Base-by-base conservation (phyloP, 2,113 vertebrate species). In the Crotophaga sulcirostris region DNA sequence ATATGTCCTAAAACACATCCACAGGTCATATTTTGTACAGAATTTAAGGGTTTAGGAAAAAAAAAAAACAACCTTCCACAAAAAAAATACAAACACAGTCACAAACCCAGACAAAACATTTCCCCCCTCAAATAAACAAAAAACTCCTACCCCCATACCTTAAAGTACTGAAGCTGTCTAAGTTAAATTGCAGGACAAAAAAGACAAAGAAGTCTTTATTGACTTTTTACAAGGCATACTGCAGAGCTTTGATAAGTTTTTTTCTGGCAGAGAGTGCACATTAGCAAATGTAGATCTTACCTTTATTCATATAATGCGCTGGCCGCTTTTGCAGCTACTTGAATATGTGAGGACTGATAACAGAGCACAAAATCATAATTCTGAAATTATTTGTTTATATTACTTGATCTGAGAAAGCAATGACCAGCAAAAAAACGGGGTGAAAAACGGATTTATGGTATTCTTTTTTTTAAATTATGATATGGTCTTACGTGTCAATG, bases 331-430 rank as follows among this genome's bases (percentile, higher is more conserved):
- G 84, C 62, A 36, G 36, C 63, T 24, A 15, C 51, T 95, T 89
- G 74, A 76, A 31, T 72, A 36, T 94, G 84, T 72, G 73, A 87
- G 12, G 31, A 38, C 74, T 91, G 91, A 94, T 94, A 95, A 89
- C 69, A 66, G 75, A 88, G 25, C 55, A 74, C 49, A 88, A n/a
- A 90, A 96, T 47, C 26, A 5, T 75, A 77, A n/a, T 84, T 81
- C 63, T 84, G 38, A 80, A 77, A 70, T 88, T 68, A 54, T 21
- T 94, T 97, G 33, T 90, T 86, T 89, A 11, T 89, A 49, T 72
- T 81, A 51, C 54, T 95, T 74, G 51, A 40, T 86, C 34, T 89
- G 42, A 70, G 31, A 33, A 45, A 81, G 55, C 20, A 23, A 24
- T 44, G 59, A 77, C 51, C 47, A 66, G 28, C 76, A n/a, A 49